Evolutionary conservation across 1,140 invertebrate species (phyloP), one percentile per base, ranked within the genome.

Genomic region (Arctopsyche grandis): DNA sequence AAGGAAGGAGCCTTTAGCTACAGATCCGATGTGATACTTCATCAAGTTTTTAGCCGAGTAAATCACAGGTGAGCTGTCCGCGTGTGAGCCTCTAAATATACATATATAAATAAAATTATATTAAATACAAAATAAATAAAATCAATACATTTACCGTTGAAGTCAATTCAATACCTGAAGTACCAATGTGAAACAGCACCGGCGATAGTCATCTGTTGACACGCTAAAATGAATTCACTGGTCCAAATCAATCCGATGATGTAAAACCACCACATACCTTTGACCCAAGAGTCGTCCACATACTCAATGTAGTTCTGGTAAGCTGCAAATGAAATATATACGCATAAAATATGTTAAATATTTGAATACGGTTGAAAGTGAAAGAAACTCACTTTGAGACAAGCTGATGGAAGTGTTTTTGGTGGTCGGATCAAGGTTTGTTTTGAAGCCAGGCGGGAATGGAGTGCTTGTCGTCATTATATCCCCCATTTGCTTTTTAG

Each of bases 221-320:
- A 97, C 38, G 94, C 94, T 81, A 96, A 92, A 81, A 97, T 96
- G 84, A 97, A 97, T 88, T 98, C 96, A 19, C 94, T 93, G 0
- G 92, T 92, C 96, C 96, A 98, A 75, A 98, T 91, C 0, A 97
- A 88, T 21, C 94, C 96, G 63, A 98, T 92, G 12, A 97, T 89
- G 85, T 96, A 96, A 77, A 97, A 91, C 95, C 95, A 97, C 93
- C 96, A 97, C 93, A 95, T 94, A 76, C 94, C 94, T 83, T 94
- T 93, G 16, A 97, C 92, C 90, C 93, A 94, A 81, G 87, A 83
- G 0, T 87, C 87, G 78, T 87, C 85, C 0, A 79, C 78, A 81
- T 88, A 89, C 80, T 87, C 84, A 29, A 89, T 85, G 63, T 26
- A 66, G 3, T 48, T 46, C 4, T 71, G 69, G 16, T 82, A 85